Percentiles rank a stretch among this genome's conserved stretches.
phyloP scores from a whole-genome alignment of 2,888 invertebrate species.

The Fragum sueziense region DNA sequence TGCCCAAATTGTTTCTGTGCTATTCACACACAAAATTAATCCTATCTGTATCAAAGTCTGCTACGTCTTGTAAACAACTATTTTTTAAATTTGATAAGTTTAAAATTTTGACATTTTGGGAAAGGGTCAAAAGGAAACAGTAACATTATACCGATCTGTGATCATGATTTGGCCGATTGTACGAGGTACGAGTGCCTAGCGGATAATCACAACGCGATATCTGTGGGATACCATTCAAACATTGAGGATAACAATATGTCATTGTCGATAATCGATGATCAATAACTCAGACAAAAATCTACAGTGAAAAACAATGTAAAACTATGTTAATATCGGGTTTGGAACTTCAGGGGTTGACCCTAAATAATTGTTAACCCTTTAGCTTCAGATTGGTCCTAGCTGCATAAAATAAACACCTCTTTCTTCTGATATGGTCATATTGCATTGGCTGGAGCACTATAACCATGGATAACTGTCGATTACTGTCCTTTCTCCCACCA shows the following conservation, averaged over 20 bases:
- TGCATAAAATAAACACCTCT: no score
- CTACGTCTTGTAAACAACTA: no score
- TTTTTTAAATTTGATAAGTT: no score
- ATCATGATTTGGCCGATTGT: neutral
- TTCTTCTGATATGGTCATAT: no score
- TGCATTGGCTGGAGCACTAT: no score
- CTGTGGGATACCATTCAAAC: neutral
- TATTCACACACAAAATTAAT: neutral
- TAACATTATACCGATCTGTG: neutral
- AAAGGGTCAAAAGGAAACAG: neutral
- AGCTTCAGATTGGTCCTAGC: no score
- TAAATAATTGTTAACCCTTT: no score
- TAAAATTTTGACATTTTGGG: no score
- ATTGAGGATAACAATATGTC: neutral
- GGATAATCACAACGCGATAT: neutral
- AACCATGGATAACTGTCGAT: no score
- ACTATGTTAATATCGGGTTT: neutral
- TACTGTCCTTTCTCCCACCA: no score
- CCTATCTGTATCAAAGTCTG: neutral
- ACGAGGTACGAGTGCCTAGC: neutral
- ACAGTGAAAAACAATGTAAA: neutral
- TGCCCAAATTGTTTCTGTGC: neutral
- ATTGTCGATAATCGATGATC: slow-evolving; percentile 2
- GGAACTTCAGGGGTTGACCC: neutral
- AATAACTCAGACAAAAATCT: slow-evolving; percentile 2